Evolutionary conservation across 2,797 vertebrate genomes (phyloP).

Genomic region (Falco biarmicus): DNA sequence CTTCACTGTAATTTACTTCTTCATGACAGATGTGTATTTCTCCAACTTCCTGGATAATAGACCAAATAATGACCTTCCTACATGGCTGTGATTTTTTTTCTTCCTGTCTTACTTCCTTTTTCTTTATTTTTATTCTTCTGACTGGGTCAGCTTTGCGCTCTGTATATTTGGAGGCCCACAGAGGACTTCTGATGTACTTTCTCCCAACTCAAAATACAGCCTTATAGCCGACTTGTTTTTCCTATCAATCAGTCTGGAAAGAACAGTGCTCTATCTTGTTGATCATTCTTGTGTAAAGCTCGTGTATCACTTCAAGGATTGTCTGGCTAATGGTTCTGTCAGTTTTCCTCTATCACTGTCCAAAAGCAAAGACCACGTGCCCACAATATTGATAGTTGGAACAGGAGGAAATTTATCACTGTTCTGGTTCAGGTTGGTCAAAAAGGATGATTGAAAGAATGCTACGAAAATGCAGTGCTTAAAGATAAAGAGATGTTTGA

Average conservation of each 20-base stretch:
- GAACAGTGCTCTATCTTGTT: conserved; percentile 25
- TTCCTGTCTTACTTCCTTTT: not conserved
- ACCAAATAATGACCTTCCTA: not conserved
- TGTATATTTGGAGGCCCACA: not conserved
- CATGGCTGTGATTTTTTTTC: not conserved
- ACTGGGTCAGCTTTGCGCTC: not conserved
- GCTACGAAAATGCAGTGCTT: not conserved
- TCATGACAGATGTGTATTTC: not conserved
- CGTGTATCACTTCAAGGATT: conserved; percentile 47
- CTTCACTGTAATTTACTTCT: not conserved
- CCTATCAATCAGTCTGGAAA: conserved; percentile 15
- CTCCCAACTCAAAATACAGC: not conserved
- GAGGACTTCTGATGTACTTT: not conserved
- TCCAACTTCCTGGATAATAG: not conserved
- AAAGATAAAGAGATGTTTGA: conserved; percentile 34
- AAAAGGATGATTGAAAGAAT: conserved; percentile 37
- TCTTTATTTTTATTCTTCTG: not conserved
- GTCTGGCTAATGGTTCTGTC: conserved; percentile 50
- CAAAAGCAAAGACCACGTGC: not conserved
- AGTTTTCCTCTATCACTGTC: conserved; percentile 1
- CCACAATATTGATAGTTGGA: not conserved
- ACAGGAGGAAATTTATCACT: not conserved
- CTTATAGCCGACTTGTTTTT: not conserved
- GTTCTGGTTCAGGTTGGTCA: conserved; percentile 14
- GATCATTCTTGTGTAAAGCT: conserved; percentile 55